These are phyloP conservation scores for Magallana gigas DNA, from an alignment of 1,140 invertebrate species.

Conservation along the genomic window DNA sequence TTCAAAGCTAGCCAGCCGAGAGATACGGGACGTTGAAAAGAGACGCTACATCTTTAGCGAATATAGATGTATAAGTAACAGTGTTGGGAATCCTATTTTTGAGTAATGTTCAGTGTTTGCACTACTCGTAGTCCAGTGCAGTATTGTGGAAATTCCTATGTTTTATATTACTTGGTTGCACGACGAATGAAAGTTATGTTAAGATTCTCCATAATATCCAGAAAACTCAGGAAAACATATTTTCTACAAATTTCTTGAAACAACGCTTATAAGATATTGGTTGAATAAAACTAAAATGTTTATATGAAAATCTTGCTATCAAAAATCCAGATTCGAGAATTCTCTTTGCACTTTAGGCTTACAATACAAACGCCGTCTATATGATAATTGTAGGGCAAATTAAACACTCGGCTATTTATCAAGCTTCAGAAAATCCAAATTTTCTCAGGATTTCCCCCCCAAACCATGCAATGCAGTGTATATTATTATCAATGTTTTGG, in stretches of 20 bases:
- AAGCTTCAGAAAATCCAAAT: background rate
- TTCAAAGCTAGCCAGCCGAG: conserved; percentile 8
- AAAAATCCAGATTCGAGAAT: no score
- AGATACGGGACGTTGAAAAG: background rate
- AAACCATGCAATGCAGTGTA: background rate
- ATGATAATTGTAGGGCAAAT: no score
- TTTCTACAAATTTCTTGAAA: no score
- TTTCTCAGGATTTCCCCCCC: background rate
- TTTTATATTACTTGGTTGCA: conserved; percentile 18
- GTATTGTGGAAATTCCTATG: background rate
- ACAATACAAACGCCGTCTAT: no score
- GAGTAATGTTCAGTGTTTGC: conserved; percentile 10
- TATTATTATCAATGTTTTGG: background rate
- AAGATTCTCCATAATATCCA: background rate
- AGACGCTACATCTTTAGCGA: background rate
- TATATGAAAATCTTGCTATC: no score
- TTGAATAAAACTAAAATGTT: no score
- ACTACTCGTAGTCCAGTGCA: background rate
- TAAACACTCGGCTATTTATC: no score
- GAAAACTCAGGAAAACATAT: conserved; percentile 14
- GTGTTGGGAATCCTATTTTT: background rate
- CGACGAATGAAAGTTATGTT: background rate
- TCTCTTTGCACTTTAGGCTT: no score
- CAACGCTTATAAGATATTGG: no score
- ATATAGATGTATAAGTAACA: background rate